phyloP scores from a whole-genome alignment of 2,113 vertebrate species.

The Corapipo altera region DNA sequence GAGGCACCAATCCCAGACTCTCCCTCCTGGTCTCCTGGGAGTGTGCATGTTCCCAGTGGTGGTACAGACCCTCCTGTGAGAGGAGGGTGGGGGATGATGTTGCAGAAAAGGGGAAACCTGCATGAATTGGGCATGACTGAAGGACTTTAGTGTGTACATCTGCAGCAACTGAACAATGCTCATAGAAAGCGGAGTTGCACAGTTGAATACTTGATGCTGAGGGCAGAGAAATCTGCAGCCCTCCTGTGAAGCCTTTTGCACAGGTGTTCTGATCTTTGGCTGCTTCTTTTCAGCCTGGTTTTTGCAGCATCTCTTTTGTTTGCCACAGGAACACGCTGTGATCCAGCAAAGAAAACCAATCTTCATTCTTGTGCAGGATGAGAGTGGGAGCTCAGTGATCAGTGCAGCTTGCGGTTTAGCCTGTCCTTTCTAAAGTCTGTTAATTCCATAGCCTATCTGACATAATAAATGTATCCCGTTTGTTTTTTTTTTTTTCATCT shows the following conservation, averaged over 20 bases:
- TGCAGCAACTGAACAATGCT: background rate
- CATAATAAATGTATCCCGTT: background rate
- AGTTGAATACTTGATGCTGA: fast-evolving
- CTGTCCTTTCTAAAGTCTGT: background rate
- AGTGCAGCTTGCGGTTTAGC: background rate
- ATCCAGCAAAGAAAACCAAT: fast-evolving
- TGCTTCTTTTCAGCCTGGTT: background rate
- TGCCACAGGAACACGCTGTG: background rate
- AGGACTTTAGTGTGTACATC: background rate
- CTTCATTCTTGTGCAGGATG: background rate
- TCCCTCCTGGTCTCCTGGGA: background rate
- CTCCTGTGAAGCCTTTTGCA: background rate
- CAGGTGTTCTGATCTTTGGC: background rate
- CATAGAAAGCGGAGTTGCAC: background rate
- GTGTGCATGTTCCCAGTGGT: fast-evolving
- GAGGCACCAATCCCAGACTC: background rate
- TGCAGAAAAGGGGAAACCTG: background rate
- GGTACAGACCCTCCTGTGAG: background rate
- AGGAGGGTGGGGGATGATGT: background rate
- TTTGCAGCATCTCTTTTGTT: background rate
- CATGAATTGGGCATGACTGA: fast-evolving
- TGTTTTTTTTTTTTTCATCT: background rate
- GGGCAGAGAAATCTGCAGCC: background rate
- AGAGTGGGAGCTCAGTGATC: background rate
- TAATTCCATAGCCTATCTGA: background rate